These are phyloP conservation scores for Ctenomys sociabilis DNA, from an alignment of 2,113 vertebrate species.

Conservation along the genomic window DNA sequence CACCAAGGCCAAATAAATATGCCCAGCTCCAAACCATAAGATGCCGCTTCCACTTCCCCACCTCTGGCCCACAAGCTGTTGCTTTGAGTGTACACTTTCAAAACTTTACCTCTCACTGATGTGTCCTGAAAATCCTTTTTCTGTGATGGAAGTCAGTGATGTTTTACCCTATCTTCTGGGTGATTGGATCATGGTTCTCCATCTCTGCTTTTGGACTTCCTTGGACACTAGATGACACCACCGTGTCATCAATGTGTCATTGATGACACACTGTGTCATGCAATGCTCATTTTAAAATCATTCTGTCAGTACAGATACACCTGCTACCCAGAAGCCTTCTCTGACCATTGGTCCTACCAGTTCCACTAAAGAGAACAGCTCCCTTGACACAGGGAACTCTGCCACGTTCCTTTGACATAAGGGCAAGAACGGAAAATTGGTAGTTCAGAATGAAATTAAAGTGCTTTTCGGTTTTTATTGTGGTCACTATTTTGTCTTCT, in stretches of 20 bases:
- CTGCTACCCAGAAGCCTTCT: background rate
- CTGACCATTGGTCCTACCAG: background rate
- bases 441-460: background rate
- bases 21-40: background rate
- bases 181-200: background rate
- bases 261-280: background rate
- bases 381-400: background rate
- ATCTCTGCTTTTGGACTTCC: background rate
- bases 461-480: background rate
- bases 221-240: background rate
- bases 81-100: background rate
- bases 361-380: background rate
- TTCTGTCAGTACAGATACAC: background rate
- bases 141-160: background rate
- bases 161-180: background rate
- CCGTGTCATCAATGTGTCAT: too few relatives aligned
- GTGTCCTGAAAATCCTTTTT: background rate
- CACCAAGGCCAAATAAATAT: background rate
- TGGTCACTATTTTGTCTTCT: background rate
- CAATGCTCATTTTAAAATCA: background rate
- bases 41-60: background rate
- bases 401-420: background rate
- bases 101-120: background rate
- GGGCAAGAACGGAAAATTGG: background rate
- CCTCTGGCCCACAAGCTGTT: background rate